These are phyloP conservation scores for Chauna torquata DNA, from an alignment of 2,113 vertebrate species.

Conservation along the genomic window DNA sequence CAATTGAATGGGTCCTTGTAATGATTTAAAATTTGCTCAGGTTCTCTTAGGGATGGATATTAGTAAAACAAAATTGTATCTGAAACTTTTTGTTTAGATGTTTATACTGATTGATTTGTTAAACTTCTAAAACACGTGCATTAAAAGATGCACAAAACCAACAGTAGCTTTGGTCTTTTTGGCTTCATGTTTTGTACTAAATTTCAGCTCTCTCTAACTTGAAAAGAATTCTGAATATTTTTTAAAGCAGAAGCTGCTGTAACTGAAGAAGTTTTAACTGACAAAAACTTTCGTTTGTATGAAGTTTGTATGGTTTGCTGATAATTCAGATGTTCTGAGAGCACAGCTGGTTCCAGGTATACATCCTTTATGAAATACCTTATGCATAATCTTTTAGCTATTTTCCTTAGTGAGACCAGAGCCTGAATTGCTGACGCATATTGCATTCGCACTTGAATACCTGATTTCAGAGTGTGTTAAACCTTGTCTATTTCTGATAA, in stretches of 20 bases:
- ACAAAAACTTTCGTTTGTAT: not conserved
- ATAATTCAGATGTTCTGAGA: conserved; percentile 9
- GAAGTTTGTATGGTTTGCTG: not conserved
- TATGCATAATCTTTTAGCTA: not conserved
- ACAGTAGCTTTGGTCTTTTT: not conserved
- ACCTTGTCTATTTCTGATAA: conserved; percentile 54
- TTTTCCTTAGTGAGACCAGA: conserved; percentile 19
- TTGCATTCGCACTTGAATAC: conserved; percentile 58
- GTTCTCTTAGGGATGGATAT: not conserved
- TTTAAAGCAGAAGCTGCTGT: not conserved
- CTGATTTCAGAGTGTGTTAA: conserved; percentile 35
- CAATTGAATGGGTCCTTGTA: not conserved
- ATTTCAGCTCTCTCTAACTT: not conserved
- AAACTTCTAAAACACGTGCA: not conserved
- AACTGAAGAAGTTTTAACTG: not conserved
- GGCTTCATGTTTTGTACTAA: not conserved
- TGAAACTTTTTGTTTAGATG: not conserved
- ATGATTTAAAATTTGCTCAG: not conserved
- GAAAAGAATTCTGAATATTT: not conserved
- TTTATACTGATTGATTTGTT: not conserved
- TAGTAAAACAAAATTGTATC: not conserved
- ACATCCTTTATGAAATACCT: not conserved
- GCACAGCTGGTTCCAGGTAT: not conserved
- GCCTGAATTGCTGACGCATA: conserved; percentile 1
- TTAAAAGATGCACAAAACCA: not conserved